These are phyloP conservation scores for Hirtodrosophila cameraria DNA, from an alignment of 2,888 invertebrate species.

Conservation along the genomic window DNA sequence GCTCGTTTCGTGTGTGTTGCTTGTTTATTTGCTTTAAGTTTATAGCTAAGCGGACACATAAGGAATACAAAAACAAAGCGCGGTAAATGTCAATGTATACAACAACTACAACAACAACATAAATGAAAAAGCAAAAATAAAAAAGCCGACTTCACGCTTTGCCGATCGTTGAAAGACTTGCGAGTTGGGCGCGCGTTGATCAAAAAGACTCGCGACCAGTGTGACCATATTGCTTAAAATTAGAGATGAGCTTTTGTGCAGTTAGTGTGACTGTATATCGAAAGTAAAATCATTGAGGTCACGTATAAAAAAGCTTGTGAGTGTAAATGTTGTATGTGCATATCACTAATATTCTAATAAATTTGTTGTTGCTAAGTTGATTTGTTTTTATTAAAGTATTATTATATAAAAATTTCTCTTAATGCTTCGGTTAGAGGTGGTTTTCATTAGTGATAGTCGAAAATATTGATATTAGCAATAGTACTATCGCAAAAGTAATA, in stretches of 20 bases:
- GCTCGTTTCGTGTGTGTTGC: constrained; percentile 18
- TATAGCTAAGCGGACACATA: constrained; percentile 25
- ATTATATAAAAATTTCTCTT: too few relatives aligned
- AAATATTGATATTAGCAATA: too few relatives aligned
- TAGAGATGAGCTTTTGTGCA: constrained; percentile 21
- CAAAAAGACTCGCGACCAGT: constrained; percentile 25
- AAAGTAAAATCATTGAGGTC: too few relatives aligned
- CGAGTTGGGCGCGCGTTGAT: constrained; percentile 45
- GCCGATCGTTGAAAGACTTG: constrained; percentile 72
- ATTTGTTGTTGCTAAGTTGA: too few relatives aligned
- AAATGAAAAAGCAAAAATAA: constrained; percentile 1
- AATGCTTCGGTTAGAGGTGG: too few relatives aligned
- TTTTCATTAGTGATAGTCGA: too few relatives aligned
- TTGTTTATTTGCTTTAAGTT: constrained; percentile 27
- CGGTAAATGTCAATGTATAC: constrained; percentile 26
- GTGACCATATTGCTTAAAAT: constrained; percentile 30
- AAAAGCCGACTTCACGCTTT: constrained; percentile 62
- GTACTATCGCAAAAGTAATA: too few relatives aligned
- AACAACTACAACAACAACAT: too few relatives aligned
- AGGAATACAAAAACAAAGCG: constrained; percentile 49
- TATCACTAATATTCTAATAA: too few relatives aligned
- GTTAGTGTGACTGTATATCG: background rate
- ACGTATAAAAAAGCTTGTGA: too few relatives aligned
- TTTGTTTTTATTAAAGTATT: too few relatives aligned
- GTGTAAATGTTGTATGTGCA: too few relatives aligned